These are phyloP conservation scores for Metallyticus violacea DNA, from an alignment of 2,888 invertebrate species.

Conservation along the genomic window DNA sequence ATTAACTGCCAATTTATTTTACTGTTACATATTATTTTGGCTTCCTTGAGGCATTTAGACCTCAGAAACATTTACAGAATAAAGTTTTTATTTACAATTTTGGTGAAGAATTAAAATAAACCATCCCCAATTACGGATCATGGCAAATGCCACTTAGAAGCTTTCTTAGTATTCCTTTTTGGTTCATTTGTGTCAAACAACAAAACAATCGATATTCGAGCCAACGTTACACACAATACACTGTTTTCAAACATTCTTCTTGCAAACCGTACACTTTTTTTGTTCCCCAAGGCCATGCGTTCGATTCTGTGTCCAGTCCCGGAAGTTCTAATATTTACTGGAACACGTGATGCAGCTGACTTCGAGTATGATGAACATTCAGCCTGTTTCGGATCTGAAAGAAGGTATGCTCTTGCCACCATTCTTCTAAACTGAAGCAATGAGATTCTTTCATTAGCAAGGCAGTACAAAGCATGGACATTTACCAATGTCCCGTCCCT, in stretches of 20 bases:
- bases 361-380: neutral
- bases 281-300: neutral
- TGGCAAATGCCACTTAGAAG: no score
- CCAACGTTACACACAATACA: neutral
- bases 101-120: no score
- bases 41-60: no score
- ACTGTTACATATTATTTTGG: no score
- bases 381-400: neutral
- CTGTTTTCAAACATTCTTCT: neutral
- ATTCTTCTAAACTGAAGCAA: neutral
- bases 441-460: neutral
- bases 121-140: no score
- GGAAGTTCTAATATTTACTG: neutral
- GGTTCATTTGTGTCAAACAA: neutral
- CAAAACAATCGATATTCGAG: neutral
- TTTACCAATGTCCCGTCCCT: neutral
- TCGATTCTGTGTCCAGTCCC: neutral
- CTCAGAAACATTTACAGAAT: no score
- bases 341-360: neutral
- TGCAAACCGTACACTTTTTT: neutral
- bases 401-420: neutral
- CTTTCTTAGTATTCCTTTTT: no score
- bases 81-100: no score
- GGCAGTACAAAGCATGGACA: neutral
- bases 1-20: no score